Base-by-base conservation (phyloP, 2,888 invertebrate species). In the Napeogenes inachia region DNA sequence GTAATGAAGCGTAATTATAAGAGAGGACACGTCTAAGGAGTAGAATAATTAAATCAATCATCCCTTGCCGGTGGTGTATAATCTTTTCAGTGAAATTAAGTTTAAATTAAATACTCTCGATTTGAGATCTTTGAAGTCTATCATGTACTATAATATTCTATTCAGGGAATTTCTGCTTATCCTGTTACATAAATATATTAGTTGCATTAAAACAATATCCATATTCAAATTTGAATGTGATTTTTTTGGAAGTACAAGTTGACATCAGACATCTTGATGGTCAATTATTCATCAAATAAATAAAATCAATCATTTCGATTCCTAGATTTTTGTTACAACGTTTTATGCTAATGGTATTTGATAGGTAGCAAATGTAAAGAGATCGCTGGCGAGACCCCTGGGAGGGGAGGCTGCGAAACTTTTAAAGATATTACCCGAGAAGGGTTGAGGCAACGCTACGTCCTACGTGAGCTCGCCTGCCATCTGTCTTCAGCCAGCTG, bases 341-440 rank as follows among this genome's bases (percentile, higher is more conserved):
- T 66, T 67, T 71, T 67, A 67, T 70, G 69, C 75, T 80, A 77
- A 81, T 81, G 80, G 77, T 74, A 78, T 85, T 86, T 85, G 88
- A 87, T 87, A 85, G 83, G 78, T 75, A 76, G 81, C 79, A 82
- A 84, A 86, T 83, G 85, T 81, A 80, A 79, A 81, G 78, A 81
- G 82, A 82, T 81, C 79, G 75, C 71, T 69, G 68, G 71, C 71
- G 60, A 50, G 70, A 67, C 76, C 79, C 78, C 54, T 64, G 79
- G 78, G 78, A 73, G 63, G 67, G 72, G 73, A 76, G 78, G 66
- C 67, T 66, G 71, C 68, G 71, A 79, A 91, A 91, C 89, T 91
- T 90, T 91, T 91, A 91, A 91, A 90, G 90, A 90, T 90, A 90
- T 91, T 89, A 89, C 84, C 82, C 83, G 71, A 77, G 84, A 89